Conservation (phyloP, 2,888 invertebrate genomes). For the Hipparchia semele region DNA sequence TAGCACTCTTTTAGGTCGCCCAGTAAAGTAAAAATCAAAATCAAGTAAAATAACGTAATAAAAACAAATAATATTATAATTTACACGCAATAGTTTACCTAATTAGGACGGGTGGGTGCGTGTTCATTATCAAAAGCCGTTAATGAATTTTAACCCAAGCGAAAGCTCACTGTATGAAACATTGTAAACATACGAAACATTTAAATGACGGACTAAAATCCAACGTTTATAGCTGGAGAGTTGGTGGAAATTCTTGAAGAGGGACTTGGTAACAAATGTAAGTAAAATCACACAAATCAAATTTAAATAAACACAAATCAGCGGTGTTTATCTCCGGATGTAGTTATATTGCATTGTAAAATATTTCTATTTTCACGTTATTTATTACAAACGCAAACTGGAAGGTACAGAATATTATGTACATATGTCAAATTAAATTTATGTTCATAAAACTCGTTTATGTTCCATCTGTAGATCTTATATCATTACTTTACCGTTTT, state of each 20-base stretch:
- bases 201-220: not conserved
- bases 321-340: conserved; percentile 8
- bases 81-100: not conserved
- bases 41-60: no score
- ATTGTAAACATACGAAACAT: not conserved
- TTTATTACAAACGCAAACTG: conserved; percentile 5
- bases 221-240: not conserved
- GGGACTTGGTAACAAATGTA: not conserved
- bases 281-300: not conserved
- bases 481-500: not conserved
- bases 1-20: no score
- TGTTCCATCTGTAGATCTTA: no score
- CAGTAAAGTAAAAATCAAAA: no score
- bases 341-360: conserved; percentile 3
- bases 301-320: conserved; percentile 11
- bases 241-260: not conserved
- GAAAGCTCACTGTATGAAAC: not conserved
- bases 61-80: no score
- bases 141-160: not conserved
- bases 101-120: not conserved
- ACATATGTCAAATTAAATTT: not conserved
- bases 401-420: no score
- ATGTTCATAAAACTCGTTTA: not conserved
- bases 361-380: conserved; percentile 6
- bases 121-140: not conserved